Evolutionary conservation across 2,888 invertebrate species (phyloP).

Genomic region (Hypselothyrea guttata): DNA sequence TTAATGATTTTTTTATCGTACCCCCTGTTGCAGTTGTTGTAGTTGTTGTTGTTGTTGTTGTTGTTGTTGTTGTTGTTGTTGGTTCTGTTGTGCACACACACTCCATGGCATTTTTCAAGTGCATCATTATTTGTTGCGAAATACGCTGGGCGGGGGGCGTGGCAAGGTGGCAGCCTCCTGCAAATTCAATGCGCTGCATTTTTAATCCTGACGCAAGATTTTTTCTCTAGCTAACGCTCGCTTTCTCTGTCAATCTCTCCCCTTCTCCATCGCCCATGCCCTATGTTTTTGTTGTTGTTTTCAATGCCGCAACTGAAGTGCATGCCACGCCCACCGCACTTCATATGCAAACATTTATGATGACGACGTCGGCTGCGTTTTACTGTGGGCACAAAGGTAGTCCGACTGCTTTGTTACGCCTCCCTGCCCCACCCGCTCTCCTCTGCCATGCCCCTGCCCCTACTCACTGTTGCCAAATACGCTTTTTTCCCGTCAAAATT

Average conservation of each 20-base stretch:
- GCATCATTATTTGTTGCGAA: constrained; percentile 76
- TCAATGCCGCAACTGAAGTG: constrained; percentile 76
- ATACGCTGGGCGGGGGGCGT: constrained; percentile 26
- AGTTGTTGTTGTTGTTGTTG: constrained; percentile 31
- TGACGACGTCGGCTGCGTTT: constrained; percentile 45
- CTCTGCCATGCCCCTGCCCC: not conserved
- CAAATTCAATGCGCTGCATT: constrained; percentile 76
- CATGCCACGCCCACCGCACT: constrained; percentile 66
- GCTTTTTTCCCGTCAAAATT: too few relatives aligned
- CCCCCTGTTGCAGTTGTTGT: constrained; percentile 18
- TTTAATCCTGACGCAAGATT: constrained; percentile 71
- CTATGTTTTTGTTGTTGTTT: constrained; percentile 21
- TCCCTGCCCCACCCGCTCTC: too few relatives aligned
- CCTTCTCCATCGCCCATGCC: not conserved
- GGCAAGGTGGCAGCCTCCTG: constrained; percentile 42
- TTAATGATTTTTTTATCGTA: constrained; percentile 60
- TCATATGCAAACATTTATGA: constrained; percentile 75
- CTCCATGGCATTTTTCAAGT: constrained; percentile 67
- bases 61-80: too few relatives aligned
- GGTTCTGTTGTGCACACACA: constrained; percentile 51
- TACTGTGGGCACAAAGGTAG: constrained; percentile 62
- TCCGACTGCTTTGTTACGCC: constrained; percentile 58
- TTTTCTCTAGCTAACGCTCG: constrained; percentile 33
- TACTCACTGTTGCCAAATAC: not conserved
- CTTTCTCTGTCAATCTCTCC: constrained; percentile 10